Conservation (phyloP, 2,888 invertebrate genomes). For the Philopedon plagiatum region DNA sequence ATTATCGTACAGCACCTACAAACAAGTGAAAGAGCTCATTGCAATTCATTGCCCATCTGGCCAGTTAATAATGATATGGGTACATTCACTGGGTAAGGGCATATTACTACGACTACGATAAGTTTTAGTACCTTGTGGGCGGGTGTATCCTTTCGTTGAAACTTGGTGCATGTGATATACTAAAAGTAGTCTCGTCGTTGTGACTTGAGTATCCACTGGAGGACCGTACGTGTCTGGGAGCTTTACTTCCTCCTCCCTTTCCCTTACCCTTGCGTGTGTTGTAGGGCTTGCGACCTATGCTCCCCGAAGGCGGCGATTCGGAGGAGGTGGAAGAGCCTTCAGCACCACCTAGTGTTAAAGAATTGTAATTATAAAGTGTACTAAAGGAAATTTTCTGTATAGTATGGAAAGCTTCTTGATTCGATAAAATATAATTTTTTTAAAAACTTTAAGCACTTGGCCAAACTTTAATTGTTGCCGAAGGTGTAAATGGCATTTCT, state of each 20-base stretch:
- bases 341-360: slow-evolving; percentile 72
- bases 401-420: no score
- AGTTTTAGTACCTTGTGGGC: slow-evolving; percentile 74
- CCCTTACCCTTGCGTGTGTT: slow-evolving; percentile 77
- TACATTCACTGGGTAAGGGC: no score
- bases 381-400: no score
- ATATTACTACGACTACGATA: no score
- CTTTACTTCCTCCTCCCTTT: slow-evolving; percentile 74
- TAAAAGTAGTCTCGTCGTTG: slow-evolving; percentile 89
- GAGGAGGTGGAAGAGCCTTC: slow-evolving; percentile 86
- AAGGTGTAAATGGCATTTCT: no score
- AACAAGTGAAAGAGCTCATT: no score
- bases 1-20: no score
- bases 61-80: no score
- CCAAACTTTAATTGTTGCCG: no score
- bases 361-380: background rate
- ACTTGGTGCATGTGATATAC: slow-evolving; percentile 84
- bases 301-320: slow-evolving; percentile 78
- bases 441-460: no score
- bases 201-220: slow-evolving; percentile 88
- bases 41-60: no score
- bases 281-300: slow-evolving; percentile 76
- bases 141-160: slow-evolving; percentile 90
- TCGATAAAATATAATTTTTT: no score
- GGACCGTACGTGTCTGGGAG: slow-evolving; percentile 77